phyloP scores from a whole-genome alignment of 2,113 vertebrate species.

The Arizona elegans region DNA sequence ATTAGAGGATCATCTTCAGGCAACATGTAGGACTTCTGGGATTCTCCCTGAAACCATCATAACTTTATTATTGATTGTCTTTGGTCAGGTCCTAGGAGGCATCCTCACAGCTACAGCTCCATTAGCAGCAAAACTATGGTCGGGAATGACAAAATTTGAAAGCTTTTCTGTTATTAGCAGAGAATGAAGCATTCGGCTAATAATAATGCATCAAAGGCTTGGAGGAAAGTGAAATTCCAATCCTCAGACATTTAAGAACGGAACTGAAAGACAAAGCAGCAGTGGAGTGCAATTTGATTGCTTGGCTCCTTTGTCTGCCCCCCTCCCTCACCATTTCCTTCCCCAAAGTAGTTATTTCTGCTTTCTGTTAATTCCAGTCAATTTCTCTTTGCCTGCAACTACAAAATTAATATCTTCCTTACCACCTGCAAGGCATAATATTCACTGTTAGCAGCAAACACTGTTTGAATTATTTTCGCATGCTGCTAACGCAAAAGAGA shows the following conservation, averaged over 20 bases:
- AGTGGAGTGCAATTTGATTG: background rate
- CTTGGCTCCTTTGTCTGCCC: background rate
- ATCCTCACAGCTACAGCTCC: background rate
- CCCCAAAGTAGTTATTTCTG: background rate
- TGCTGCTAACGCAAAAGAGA: slow-evolving; percentile 18
- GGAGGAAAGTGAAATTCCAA: background rate
- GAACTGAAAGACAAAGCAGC: background rate
- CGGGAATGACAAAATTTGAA: background rate
- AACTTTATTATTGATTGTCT: background rate
- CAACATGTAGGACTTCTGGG: background rate
- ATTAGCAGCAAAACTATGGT: background rate
- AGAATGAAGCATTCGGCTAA: background rate
- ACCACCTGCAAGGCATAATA: slow-evolving; percentile 21
- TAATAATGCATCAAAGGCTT: background rate
- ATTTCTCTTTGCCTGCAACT: slow-evolving; percentile 6
- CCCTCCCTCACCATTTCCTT: background rate
- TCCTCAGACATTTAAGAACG: background rate
- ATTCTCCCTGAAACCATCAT: background rate
- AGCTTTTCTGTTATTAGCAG: background rate
- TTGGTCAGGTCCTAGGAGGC: background rate
- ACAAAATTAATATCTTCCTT: slow-evolving; percentile 31
- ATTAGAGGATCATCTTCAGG: background rate
- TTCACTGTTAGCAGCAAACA: slow-evolving; percentile 9
- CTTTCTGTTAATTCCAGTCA: slow-evolving; percentile 9
- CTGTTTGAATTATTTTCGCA: slow-evolving; percentile 14